Percentiles rank a stretch among this genome's conserved stretches.
Evolutionary conservation across 2,113 vertebrate species (phyloP).

Genomic region (Phyllostomus hastatus): DNA sequence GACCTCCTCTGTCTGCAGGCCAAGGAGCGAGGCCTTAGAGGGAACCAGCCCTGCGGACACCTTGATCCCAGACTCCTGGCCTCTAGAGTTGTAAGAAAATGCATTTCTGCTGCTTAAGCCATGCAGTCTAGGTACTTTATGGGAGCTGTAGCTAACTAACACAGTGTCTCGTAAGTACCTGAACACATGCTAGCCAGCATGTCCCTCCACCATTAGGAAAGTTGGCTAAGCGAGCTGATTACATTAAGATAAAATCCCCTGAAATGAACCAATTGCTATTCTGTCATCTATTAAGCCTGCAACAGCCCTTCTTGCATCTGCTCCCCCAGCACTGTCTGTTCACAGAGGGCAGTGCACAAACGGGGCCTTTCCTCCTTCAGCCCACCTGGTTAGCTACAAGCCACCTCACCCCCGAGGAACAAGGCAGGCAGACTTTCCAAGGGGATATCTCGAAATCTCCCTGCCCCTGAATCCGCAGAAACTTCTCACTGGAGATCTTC

Average conservation of each 20-base stretch:
- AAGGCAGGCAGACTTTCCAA: background rate
- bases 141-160: background rate
- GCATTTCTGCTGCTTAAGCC: background rate
- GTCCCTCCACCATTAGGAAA: background rate
- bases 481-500: background rate
- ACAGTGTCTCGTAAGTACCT: background rate
- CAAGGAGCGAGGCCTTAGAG: background rate
- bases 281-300: background rate
- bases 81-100: background rate
- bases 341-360: background rate
- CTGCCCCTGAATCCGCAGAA: background rate
- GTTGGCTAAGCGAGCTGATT: background rate
- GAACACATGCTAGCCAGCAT: rapidly evolving
- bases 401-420: background rate
- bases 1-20: rapidly evolving
- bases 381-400: rapidly evolving
- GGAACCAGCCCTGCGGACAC: background rate
- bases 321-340: background rate
- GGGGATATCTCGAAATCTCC: background rate
- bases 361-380: background rate
- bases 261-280: background rate
- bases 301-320: background rate
- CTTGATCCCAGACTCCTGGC: background rate
- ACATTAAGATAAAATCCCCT: background rate
- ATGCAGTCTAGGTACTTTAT: rapidly evolving